Evolutionary conservation across 2,888 invertebrate species (phyloP), one percentile per base, ranked within the genome.

Genomic region (Calliphora vomitoria): DNA sequence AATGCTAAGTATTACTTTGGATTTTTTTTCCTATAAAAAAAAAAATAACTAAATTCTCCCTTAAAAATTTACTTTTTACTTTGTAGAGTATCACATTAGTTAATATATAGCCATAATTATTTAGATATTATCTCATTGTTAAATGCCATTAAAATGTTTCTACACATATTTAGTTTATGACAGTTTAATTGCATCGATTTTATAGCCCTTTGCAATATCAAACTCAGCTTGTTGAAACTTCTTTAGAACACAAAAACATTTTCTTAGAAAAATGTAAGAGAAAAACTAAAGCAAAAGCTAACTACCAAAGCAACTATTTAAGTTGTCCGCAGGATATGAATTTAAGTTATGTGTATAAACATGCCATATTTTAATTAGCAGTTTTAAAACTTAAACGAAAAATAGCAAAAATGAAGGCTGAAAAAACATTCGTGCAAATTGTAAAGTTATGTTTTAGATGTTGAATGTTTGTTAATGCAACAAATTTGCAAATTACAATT

Each of bases 351-450:
- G 74, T 47, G 31, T 58, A 50, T 60, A 74, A 84, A 84, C 84
- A 84, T 84, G 79, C 84, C 84, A 84, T 84, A 74, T 79, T 79
- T 84, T 79, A 74, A 84, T 84, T 84, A 84, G 68, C 72, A 74
- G 78, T 62, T 83, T 53, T 3, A 11, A 31, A 55, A 53, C 38
- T 18, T 5, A 53, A 38, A 55, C 5, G n/a, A 20, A 55, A 71
- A 58, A 11, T 13, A 13, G 41, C 3, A 58, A 50, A 50, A 47
- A 50, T 5, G n/a, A 50, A 50, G n/a, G 50, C n/a, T 50, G 15
- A 1, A 50, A 1, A 50, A 50, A 50, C 1, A 50, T 50, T 50
- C 15, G 5, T n/a, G n/a, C 50, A 50, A 44, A 44, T n/a, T 47
- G 10, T 10, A 8, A 47, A 44, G 15, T 31, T n/a, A n/a, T 62